Evolutionary conservation across 2,113 vertebrate species (phyloP).

Genomic region (Eleginops maclovinus): DNA sequence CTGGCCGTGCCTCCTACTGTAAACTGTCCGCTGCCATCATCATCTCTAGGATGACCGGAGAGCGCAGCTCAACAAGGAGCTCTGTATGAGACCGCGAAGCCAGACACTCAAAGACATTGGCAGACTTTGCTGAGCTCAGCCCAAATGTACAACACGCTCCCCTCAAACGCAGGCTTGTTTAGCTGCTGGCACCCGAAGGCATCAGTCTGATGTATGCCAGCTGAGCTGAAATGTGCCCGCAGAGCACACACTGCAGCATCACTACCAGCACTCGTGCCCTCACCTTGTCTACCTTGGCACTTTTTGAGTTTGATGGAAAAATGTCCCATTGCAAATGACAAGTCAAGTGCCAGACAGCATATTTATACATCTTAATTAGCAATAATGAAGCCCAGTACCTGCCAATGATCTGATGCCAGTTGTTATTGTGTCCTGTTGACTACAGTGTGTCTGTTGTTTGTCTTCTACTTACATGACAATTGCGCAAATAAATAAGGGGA

Average conservation of each 20-base stretch:
- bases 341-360: constrained; percentile 76
- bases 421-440: constrained; percentile 65
- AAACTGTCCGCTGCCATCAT: constrained; percentile 43
- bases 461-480: constrained; percentile 56
- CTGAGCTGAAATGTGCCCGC: constrained; percentile 68
- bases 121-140: constrained; percentile 65
- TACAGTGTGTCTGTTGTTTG: constrained; percentile 67
- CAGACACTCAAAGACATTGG: constrained; percentile 74
- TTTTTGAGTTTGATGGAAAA: constrained; percentile 72
- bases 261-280: constrained; percentile 57
- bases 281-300: constrained; percentile 78
- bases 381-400: constrained; percentile 68
- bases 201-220: constrained; percentile 71
- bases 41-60: constrained; percentile 39
- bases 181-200: constrained; percentile 72
- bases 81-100: constrained; percentile 52
- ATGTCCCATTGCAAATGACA: constrained; percentile 56
- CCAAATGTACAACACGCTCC: constrained; percentile 62
- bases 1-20: constrained; percentile 18
- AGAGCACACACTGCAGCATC: constrained; percentile 70
- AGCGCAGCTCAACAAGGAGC: constrained; percentile 44
- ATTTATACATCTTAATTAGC: constrained; percentile 83
- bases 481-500: constrained; percentile 51
- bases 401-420: constrained; percentile 71
- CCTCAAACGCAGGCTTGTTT: constrained; percentile 75